Percentiles rank a stretch among this genome's conserved stretches.
Evolutionary conservation across 2,797 vertebrate genomes (phyloP).

Genomic region (Sebastolobus altivelis): DNA sequence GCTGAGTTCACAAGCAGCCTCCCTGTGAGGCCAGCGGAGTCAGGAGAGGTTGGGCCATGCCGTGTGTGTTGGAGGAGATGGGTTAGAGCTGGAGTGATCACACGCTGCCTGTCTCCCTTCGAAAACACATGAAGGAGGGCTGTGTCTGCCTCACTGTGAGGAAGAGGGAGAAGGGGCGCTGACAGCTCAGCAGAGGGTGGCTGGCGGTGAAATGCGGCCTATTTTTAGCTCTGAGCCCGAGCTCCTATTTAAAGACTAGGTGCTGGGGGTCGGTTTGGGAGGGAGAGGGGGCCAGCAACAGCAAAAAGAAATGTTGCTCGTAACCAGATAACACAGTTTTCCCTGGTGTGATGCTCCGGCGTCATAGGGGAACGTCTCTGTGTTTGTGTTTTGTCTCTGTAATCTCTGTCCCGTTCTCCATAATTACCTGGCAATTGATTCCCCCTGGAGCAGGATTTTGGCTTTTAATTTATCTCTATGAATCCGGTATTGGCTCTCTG

Average conservation of each 20-base stretch:
- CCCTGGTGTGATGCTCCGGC: conserved; percentile 39
- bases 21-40: conserved; percentile 68
- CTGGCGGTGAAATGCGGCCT: conserved; percentile 66
- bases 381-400: conserved; percentile 69
- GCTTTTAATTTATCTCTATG: conserved; percentile 67
- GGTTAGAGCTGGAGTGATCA: conserved; percentile 71
- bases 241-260: conserved; percentile 75
- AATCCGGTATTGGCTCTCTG: conserved; percentile 57
- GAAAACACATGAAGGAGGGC: conserved; percentile 73
- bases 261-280: conserved; percentile 46
- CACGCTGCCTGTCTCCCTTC: conserved; percentile 67
- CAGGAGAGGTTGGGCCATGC: conserved; percentile 63
- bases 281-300: conserved; percentile 9
- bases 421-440: conserved; percentile 77
- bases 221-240: conserved; percentile 73
- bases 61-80: conserved; percentile 63
- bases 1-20: conserved; percentile 67
- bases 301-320: conserved; percentile 13
- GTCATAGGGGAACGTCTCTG: conserved; percentile 44
- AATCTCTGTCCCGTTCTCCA: conserved; percentile 66
- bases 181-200: conserved; percentile 77
- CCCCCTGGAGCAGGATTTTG: conserved; percentile 57
- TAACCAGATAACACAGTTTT: conserved; percentile 41
- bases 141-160: conserved; percentile 67
- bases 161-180: conserved; percentile 74